phyloP scores from a whole-genome alignment of 2,797 vertebrate genomes.

The Scomberomorus guttatus region DNA sequence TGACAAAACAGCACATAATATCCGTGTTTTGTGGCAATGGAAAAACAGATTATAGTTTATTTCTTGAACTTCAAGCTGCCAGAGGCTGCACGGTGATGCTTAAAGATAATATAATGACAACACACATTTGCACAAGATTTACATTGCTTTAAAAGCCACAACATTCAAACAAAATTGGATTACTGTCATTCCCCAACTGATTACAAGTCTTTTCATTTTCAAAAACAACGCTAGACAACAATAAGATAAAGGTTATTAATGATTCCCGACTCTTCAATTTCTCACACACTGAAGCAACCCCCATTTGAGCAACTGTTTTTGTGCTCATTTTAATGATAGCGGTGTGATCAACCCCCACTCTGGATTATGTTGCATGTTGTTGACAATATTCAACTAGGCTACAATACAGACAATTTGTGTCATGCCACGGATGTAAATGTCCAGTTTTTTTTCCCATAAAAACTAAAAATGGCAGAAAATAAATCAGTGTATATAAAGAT shows the following conservation, averaged over 20 bases:
- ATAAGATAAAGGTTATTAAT: not conserved
- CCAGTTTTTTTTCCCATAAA: not conserved
- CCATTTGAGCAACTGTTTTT: not conserved
- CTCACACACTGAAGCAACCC: constrained; percentile 24
- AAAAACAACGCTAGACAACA: not conserved
- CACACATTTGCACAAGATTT: not conserved
- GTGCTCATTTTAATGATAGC: constrained; percentile 45
- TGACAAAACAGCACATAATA: constrained; percentile 7
- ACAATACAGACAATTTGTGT: not conserved
- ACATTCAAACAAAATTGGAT: not conserved
- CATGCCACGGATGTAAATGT: constrained; percentile 15
- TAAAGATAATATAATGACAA: not conserved
- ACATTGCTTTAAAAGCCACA: not conserved
- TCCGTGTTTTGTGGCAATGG: constrained; percentile 1
- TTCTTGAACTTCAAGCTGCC: constrained; percentile 1
- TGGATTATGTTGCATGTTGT: constrained; percentile 34
- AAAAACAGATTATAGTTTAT: constrained; percentile 26
- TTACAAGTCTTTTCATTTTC: constrained; percentile 3
- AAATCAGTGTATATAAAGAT: not conserved
- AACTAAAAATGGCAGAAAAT: not conserved
- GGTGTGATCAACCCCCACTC: constrained; percentile 41
- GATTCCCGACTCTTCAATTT: constrained; percentile 17
- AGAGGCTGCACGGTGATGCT: not conserved
- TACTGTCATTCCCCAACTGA: not conserved
- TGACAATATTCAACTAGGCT: constrained; percentile 13